Evolutionary conservation across 2,888 invertebrate species (phyloP).

Genomic region (Hydrotaea diabolus): DNA sequence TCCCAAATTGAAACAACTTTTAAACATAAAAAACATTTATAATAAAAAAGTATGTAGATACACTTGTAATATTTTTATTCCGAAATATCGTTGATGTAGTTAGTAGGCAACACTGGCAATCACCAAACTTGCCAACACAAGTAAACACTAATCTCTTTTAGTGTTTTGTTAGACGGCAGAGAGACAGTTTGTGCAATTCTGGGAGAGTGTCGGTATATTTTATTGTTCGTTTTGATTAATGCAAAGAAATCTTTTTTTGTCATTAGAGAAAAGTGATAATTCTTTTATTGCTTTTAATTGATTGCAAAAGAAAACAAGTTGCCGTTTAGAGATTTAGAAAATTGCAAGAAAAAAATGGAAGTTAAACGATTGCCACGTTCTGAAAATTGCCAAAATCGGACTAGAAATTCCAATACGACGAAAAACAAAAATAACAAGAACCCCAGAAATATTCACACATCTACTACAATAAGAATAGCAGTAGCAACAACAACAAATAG

Average conservation of each 20-base stretch:
- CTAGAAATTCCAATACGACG: conserved; percentile 61
- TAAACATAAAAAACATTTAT: too few relatives aligned
- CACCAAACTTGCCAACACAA: too few relatives aligned
- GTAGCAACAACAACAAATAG: conserved; percentile 16
- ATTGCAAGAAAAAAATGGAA: conserved; percentile 47
- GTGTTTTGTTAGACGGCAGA: too few relatives aligned
- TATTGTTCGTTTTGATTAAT: background rate
- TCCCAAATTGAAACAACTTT: too few relatives aligned
- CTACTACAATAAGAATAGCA: background rate
- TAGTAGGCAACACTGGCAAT: too few relatives aligned
- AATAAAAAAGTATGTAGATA: too few relatives aligned
- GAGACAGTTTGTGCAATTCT: too few relatives aligned
- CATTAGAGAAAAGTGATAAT: conserved; percentile 43
- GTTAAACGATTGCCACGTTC: conserved; percentile 54
- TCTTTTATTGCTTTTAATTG: conserved; percentile 32
- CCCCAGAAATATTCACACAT: conserved; percentile 37
- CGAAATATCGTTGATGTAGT: too few relatives aligned
- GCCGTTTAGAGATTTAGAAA: conserved; percentile 37
- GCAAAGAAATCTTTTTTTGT: conserved; percentile 9
- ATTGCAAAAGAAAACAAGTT: background rate
- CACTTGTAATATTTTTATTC: too few relatives aligned
- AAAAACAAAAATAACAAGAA: conserved; percentile 42
- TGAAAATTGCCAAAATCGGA: conserved; percentile 65
- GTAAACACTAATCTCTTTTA: too few relatives aligned
- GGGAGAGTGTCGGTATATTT: too few relatives aligned